Evolutionary conservation across 2,797 vertebrate species (phyloP), one percentile per base, ranked within the genome.

Genomic region (Neostethus bicornis): DNA sequence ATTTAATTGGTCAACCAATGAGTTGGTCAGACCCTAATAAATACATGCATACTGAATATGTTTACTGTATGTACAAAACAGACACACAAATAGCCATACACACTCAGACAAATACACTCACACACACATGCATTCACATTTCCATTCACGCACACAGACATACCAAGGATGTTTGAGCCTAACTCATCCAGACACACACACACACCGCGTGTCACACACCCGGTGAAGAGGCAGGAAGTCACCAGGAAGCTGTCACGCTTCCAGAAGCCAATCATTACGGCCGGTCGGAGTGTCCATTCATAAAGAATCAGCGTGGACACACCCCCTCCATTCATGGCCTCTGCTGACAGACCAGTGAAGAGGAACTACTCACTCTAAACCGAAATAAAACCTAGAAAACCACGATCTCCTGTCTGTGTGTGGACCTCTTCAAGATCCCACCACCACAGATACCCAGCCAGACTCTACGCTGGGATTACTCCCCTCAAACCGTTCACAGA

Each of bases 211-310:
- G n/a, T n/a, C n/a, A n/a, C n/a, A n/a, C n/a, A n/a, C n/a, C n/a
- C n/a, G n/a, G n/a, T n/a, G n/a, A n/a, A n/a, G n/a, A n/a, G n/a
- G n/a, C n/a, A n/a, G n/a, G n/a, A n/a, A n/a, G n/a, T n/a, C n/a
- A n/a, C n/a, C n/a, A n/a, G n/a, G n/a, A n/a, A n/a, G 61, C 58
- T 77, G 65, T 80, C 75, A 81, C 60, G 73, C 61, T 29, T 6
- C 67, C 58, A 60, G 25, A 73, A 65, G 77, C 90, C 91, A 91
- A 91, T 91, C 87, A 70, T 69, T 26, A 44, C 52, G 26, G 50
- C 61, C 43, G 42, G 70, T 74, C 59, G 61, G 70, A 63, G 38
- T 42, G 75, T 84, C 85, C 90, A 92, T 92, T 91, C 89, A 92
- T 89, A 90, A 90, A 88, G 88, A 89, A 78, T 79, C 61, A 56